phyloP scores from a whole-genome alignment of 2,113 vertebrate genomes.

The Theropithecus gelada region DNA sequence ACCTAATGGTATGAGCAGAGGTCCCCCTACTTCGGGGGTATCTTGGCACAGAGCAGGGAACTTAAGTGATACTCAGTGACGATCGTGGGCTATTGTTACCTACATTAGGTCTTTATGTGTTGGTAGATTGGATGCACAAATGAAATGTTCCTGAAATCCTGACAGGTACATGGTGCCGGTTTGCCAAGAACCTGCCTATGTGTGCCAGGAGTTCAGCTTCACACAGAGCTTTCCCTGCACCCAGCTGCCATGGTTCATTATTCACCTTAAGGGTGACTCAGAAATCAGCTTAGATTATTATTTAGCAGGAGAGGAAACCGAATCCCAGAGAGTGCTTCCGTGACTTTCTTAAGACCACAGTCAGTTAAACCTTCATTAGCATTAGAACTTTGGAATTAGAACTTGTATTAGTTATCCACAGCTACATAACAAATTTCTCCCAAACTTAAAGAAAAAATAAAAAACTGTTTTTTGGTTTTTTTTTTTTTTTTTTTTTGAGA shows the following conservation, averaged over 20 bases:
- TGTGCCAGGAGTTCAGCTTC: not conserved
- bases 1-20: not conserved
- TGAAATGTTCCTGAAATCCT: not conserved
- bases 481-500: too few species aligned
- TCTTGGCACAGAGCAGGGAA: not conserved
- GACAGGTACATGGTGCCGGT: not conserved
- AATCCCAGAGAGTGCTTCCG: not conserved
- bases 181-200: not conserved
- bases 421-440: not conserved
- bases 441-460: not conserved
- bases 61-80: not conserved
- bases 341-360: not conserved
- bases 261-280: not conserved
- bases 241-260: not conserved
- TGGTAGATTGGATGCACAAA: not conserved
- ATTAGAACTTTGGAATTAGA: not conserved
- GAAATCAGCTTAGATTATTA: not conserved
- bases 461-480: not conserved
- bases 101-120: not conserved
- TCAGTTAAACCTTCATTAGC: not conserved
- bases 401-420: not conserved
- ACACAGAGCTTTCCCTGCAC: not conserved
- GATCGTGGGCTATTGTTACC: not conserved
- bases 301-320: not conserved
- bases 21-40: not conserved